Evolutionary conservation across 1,140 invertebrate genomes (phyloP).

Genomic region (Paraescarpia echinospica): DNA sequence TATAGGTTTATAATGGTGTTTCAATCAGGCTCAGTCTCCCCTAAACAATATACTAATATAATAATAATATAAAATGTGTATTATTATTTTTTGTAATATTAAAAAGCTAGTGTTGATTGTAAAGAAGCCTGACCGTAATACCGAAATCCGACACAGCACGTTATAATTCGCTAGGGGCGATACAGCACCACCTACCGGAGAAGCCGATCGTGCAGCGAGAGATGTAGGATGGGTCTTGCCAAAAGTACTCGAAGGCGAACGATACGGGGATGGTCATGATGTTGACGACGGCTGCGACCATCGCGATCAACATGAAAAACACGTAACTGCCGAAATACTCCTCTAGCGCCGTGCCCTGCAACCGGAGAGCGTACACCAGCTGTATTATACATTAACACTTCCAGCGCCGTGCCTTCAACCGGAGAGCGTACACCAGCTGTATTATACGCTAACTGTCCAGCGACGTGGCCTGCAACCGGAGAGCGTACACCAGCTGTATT

Average conservation of each 20-base stretch:
- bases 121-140: background rate
- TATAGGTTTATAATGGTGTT: too few relatives aligned
- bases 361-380: background rate
- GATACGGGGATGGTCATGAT: slow-evolving; percentile 8
- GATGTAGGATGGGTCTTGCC: background rate
- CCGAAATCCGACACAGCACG: background rate
- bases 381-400: too few relatives aligned
- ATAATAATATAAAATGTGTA: too few relatives aligned
- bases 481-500: too few relatives aligned
- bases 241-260: background rate
- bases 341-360: background rate
- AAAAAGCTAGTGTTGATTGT: too few relatives aligned
- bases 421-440: too few relatives aligned
- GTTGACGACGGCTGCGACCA: slow-evolving; percentile 11
- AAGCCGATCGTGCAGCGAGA: background rate
- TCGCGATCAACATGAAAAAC: background rate
- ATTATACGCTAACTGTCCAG: too few relatives aligned
- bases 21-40: too few relatives aligned
- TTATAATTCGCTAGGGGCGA: background rate
- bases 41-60: too few relatives aligned
- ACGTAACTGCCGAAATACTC: slow-evolving; percentile 11
- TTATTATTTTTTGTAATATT: too few relatives aligned
- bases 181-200: background rate
- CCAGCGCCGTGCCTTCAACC: too few relatives aligned
- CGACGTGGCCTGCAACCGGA: background rate